phyloP scores from a whole-genome alignment of 2,888 invertebrate genomes.

The Melinaea marsaeus region DNA sequence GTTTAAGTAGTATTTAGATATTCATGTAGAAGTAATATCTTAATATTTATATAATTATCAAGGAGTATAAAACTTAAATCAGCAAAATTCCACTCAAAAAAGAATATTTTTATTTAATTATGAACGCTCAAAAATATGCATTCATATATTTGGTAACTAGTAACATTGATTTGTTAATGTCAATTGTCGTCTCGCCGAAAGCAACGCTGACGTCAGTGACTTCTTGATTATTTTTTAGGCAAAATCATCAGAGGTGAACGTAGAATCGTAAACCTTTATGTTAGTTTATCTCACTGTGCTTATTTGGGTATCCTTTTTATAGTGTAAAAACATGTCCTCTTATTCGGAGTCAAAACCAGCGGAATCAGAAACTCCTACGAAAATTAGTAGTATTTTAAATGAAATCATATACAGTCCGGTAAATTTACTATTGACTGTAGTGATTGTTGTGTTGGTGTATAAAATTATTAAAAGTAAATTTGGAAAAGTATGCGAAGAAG shows the following conservation, averaged over 20 bases:
- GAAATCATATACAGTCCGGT: slow-evolving; percentile 81
- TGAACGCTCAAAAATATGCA: neutral
- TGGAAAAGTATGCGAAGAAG: slow-evolving; percentile 46
- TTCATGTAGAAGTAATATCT: no score
- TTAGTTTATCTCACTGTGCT: slow-evolving; percentile 38
- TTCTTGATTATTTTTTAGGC: slow-evolving; percentile 47
- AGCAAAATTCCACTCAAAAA: no score
- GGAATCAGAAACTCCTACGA: slow-evolving; percentile 38
- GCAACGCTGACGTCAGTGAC: slow-evolving; percentile 55
- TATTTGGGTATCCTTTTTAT: slow-evolving; percentile 24
- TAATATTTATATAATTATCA: no score
- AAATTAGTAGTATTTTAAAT: slow-evolving; percentile 55
- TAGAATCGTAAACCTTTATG: slow-evolving; percentile 43
- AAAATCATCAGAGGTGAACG: slow-evolving; percentile 30
- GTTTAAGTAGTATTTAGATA: no score
- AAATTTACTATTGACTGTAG: slow-evolving; percentile 80
- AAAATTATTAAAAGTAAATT: slow-evolving; percentile 79
- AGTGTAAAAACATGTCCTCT: slow-evolving; percentile 52
- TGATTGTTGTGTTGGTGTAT: slow-evolving; percentile 82
- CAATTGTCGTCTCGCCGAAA: slow-evolving; percentile 23
- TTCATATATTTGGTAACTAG: slow-evolving; percentile 3
- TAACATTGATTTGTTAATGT: slow-evolving; percentile 14
- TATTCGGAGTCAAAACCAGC: slow-evolving; percentile 50
- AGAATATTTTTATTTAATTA: no score
- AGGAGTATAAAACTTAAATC: no score